Base-by-base conservation (phyloP, 2,888 invertebrate genomes). In the Eucera pruinosa region DNA sequence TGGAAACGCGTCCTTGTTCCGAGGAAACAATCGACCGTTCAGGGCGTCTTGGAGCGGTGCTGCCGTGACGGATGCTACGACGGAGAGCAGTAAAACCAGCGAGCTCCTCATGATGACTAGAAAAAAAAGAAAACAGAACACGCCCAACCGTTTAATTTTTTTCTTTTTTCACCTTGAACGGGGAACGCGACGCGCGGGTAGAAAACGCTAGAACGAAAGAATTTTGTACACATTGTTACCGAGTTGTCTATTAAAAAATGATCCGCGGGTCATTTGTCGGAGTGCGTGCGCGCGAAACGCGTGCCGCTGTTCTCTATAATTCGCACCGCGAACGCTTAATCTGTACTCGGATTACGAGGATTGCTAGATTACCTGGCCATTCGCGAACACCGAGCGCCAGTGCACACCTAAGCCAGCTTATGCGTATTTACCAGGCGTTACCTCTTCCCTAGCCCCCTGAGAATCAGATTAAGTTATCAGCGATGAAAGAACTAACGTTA, bases 21-120 rank as follows among this genome's bases (percentile, higher is more conserved):
- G 39, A 2, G 43, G 11, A 23, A 33, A 36, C 25, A 67, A 64
- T 55, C 73, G 78, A 57, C 72, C 57, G 61, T 69, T 72, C 50
- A 47, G 64, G 27, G 39, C 52, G 33, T 69, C 72, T 13, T 57
- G 50, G 6, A 78, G 43, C 15, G 87, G 85, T n/a, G 58, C 71
- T 25, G 82, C 73, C 2, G 55, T 36, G 20, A 60, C 71, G 20
- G 70, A 78, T 15, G 78, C 74, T 23, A 76, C 47, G 25, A 77
- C 47, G 23, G 62, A 66, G 2, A 83, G 45, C 54, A 87, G 61
- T 11, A 86, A 57, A 18, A 74, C 39, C 66, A 82, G 68, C 41
- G 68, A 61, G 55, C 75, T 69, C 76, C 61, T 80, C 71, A 50
- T 78, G 64, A 64, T 61, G 13, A 47, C 86, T 85, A 77, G 15